phyloP scores from a whole-genome alignment of 2,888 invertebrate genomes.

The Electrophaes corylata region DNA sequence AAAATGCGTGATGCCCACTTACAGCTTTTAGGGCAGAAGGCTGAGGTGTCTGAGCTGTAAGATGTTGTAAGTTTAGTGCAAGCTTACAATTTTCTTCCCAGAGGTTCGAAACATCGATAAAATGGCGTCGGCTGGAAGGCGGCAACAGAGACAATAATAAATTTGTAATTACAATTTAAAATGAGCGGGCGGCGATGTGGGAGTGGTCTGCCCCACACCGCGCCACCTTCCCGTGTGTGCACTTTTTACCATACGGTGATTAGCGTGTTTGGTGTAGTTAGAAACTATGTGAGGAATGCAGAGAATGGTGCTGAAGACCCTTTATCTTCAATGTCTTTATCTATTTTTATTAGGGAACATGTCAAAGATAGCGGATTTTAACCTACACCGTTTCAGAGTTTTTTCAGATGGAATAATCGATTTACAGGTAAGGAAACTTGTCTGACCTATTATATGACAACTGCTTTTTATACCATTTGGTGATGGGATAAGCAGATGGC shows the following conservation, averaged over 20 bases:
- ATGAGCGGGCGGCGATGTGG: conserved; percentile 82
- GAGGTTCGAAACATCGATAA: conserved; percentile 59
- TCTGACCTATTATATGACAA: too few relatives aligned
- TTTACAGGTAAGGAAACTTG: too few relatives aligned
- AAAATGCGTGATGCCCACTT: too few relatives aligned
- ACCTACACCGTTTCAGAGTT: not conserved
- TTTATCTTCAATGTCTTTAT: not conserved
- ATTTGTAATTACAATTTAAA: conserved; percentile 84
- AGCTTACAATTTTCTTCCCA: not conserved
- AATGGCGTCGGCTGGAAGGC: conserved; percentile 80
- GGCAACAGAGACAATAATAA: conserved; percentile 83
- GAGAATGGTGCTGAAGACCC: not conserved
- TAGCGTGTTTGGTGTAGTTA: conserved; percentile 44
- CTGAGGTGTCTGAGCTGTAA: not conserved
- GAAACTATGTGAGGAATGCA: conserved; percentile 12
- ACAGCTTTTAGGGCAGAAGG: too few relatives aligned
- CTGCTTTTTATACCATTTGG: too few relatives aligned
- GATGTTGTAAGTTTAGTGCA: not conserved
- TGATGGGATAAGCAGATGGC: too few relatives aligned
- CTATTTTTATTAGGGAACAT: not conserved
- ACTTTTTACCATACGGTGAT: conserved; percentile 69
- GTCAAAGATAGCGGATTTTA: not conserved
- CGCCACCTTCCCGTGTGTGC: conserved; percentile 73
- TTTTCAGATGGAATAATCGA: too few relatives aligned
- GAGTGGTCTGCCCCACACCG: conserved; percentile 72